phyloP scores from a whole-genome alignment of 2,797 vertebrate genomes.

The Peromyscus melanophrys region DNA sequence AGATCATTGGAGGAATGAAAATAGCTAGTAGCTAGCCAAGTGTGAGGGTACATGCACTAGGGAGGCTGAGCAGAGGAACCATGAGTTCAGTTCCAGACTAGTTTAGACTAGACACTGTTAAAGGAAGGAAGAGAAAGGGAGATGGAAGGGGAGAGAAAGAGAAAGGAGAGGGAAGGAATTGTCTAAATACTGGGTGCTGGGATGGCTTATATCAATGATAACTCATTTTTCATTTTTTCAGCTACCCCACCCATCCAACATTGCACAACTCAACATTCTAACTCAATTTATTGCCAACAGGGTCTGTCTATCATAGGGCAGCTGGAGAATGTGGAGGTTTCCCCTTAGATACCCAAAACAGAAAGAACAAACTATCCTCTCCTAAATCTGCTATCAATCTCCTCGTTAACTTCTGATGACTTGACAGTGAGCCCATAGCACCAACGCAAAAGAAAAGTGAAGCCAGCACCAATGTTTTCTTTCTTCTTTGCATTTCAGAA shows the following conservation, averaged over 20 bases:
- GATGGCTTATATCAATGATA: background rate
- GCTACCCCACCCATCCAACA: background rate
- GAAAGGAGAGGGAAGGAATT: background rate
- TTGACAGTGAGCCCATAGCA: background rate
- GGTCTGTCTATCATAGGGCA: background rate
- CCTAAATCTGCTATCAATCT: background rate
- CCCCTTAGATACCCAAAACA: constrained; percentile 8
- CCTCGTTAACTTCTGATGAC: background rate
- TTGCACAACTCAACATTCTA: constrained; percentile 29
- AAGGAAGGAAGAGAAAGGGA: background rate
- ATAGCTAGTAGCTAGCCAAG: background rate
- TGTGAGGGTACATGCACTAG: background rate
- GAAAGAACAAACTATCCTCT: background rate
- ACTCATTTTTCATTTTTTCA: background rate
- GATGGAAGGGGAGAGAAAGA: background rate
- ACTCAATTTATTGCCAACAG: background rate
- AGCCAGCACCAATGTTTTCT: background rate
- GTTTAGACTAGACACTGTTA: background rate
- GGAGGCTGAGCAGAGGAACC: background rate
- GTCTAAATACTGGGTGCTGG: background rate
- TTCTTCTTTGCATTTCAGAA: constrained; percentile 25
- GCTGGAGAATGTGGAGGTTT: background rate
- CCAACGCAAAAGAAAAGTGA: background rate
- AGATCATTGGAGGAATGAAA: background rate
- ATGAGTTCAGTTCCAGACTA: background rate